A percentile compares a stretch with the other conserved stretches of the same genome.
These are phyloP conservation scores for Seriola rivoliana DNA, from an alignment of 2,113 vertebrate species.

Conservation along the genomic window DNA sequence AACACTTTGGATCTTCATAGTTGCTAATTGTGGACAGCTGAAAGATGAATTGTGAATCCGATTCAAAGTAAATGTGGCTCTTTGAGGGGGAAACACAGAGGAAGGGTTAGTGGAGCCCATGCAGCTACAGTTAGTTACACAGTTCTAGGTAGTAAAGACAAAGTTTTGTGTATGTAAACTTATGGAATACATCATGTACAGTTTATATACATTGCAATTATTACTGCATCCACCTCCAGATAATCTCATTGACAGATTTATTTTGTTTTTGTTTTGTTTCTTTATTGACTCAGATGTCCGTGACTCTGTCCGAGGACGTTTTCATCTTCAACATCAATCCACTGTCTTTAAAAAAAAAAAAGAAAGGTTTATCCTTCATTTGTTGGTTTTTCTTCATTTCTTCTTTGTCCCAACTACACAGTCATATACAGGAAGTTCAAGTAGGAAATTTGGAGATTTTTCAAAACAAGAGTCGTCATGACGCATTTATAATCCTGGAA, in stretches of 20 bases:
- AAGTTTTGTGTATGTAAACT: constrained; percentile 13
- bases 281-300: neutral
- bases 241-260: neutral
- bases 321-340: neutral
- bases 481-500: too few species aligned
- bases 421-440: neutral
- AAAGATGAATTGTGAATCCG: neutral
- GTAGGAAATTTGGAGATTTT: neutral
- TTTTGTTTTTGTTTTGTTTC: constrained; percentile 6
- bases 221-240: constrained; percentile 32
- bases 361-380: neutral
- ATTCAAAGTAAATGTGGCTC: neutral
- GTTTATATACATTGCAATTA: constrained; percentile 15
- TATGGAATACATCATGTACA: constrained; percentile 32
- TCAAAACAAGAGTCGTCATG: too few species aligned
- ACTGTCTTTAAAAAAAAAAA: neutral
- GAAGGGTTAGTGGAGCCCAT: neutral
- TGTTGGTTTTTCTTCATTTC: neutral
- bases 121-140: constrained; percentile 3
- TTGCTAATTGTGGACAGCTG: neutral
- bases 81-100: neutral
- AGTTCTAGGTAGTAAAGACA: constrained; percentile 18
- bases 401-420: neutral
- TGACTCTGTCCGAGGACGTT: neutral
- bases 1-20: neutral